Evolutionary conservation across 2,888 invertebrate species (phyloP), one percentile per base, ranked within the genome.

Genomic region (Sclerodermus sp.): DNA sequence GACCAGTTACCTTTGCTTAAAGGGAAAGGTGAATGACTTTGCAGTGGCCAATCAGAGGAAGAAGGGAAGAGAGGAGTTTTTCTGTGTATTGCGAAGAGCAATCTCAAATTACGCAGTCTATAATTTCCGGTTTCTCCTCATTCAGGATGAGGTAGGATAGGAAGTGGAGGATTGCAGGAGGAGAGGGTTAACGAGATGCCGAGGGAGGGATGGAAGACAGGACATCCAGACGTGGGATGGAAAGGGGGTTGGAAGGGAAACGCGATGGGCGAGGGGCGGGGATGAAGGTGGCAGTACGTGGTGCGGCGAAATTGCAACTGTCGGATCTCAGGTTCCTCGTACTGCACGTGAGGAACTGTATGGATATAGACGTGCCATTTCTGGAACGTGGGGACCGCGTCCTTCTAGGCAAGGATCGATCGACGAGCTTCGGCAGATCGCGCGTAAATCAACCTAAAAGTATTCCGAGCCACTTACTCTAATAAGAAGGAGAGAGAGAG

Each of bases 301-400:
- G 49, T 53, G 52, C 49, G 57, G 57, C 51, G 51, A 64, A 64
- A 65, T 62, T 60, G 58, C 60, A 57, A 58, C 60, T 58, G 56
- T 60, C 55, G 54, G 52, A 62, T 60, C 55, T 58, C 58, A 49
- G 55, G 57, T 61, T 49, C 39, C 49, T 23, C 23, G 3, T 8
- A n/a, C n/a, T 5, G 23, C 23, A 34, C 13, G 13, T 13, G 34
- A 34, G 34, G 6, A 34, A 13, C 34, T 12, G 8, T 23, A 23
- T 23, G 23, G 23, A 23, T 51, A 45, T 57, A 49, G 49, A 37
- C 49, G 18, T 42, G 42, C 36, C 16, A 40, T 54, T 50, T 45
- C 47, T 23, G 29, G 37, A 48, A 37, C 23, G 29, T 29, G n/a
- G n/a, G n/a, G n/a, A n/a, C n/a, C n/a, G n/a, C n/a, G n/a, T n/a